Evolutionary conservation across 2,888 invertebrate genomes (phyloP), one percentile per base, ranked within the genome.

Genomic region (Syrphus vitripennis): DNA sequence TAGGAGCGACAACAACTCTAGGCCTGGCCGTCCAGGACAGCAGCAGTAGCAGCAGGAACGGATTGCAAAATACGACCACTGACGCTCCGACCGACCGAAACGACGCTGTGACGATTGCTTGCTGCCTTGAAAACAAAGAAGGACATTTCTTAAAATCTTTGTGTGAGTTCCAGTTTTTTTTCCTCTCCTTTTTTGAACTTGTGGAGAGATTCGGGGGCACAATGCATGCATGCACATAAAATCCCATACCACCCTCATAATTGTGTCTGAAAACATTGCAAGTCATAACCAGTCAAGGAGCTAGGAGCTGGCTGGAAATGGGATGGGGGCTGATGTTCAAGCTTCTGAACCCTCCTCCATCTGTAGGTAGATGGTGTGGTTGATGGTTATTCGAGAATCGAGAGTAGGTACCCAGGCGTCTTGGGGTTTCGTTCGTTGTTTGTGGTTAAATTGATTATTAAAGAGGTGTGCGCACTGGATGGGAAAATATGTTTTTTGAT

Each of bases 401-500:
- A 55, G 63, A 29, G 29, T 12, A n/a, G n/a, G 3, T 78, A 59
- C n/a, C n/a, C 45, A 77, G 82, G 72, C 86, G 78, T 78, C 77
- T 78, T 71, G 59, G 59, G 59, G 55, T 67, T 71, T 65, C 29
- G 67, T 74, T 67, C 67, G 70, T 78, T 78, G 86, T 82, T 84
- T 86, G 82, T 78, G 70, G 82, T 74, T 86, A 86, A 86, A 86
- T 86, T 86, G 86, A 86, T 86, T 86, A 86, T 82, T 82, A 82
- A 86, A 86, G 78, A 74, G 78, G 57, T 82, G 50, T 82, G 67
- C 50, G 82, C 86, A 82, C 69, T 86, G 82, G 82, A 70, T 74
- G 70, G 86, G 86, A 86, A 82, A 86, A 77, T 82, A 31, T 81
- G 61, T 81, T 67, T 77, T 63, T n/a, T n/a, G n/a, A n/a, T n/a